Evolutionary conservation across 2,888 invertebrate genomes (phyloP), one percentile per base, ranked within the genome.

Genomic region (Orthonevra nobilis): DNA sequence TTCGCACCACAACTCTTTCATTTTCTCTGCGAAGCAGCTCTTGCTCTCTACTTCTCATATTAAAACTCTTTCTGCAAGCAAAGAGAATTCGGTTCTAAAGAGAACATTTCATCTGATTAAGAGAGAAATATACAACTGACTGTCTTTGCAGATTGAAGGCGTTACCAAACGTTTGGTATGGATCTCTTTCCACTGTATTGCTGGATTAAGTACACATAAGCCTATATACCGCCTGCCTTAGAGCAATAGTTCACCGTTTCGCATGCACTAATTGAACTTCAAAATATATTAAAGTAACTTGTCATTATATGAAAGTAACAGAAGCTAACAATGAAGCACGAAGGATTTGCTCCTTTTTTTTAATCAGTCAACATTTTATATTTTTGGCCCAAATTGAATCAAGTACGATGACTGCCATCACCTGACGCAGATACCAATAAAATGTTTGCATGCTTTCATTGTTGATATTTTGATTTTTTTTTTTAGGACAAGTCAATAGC

Each of bases 1-100:
- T 79, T 79, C 23, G 72, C 10, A 14, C 0, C 1, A 36, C 66
- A 72, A 64, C 66, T 79, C 79, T 79, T 79, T 79, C 14, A 23
- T 61, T 20, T 66, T 5, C 12, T 3, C 34, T 34, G 9, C 9
- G 15, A 5, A 40, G n/a, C 19, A 26, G 14, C 48, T 61, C 60
- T 54, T 36, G 56, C 1, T 9, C 19, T 26, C 15, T n/a, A 5
- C 14, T 19, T 15, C 9, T 6, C n/a, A 46, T 10, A 1, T 12
- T 7, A 34, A 10, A 15, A 12, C 61, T 50, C 1, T 6, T 9
- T 38, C n/a, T 4, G 3, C 23, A 23, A n/a, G n/a, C 5, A 23
- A 23, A 23, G 23, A 23, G 23, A 23, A 5, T 23, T 5, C n/a
- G n/a, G n/a, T n/a, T n/a, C n/a, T 19, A 4, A 17, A 9, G 2